phyloP scores from a whole-genome alignment of 2,797 vertebrate genomes.

The Cryptoprocta ferox region DNA sequence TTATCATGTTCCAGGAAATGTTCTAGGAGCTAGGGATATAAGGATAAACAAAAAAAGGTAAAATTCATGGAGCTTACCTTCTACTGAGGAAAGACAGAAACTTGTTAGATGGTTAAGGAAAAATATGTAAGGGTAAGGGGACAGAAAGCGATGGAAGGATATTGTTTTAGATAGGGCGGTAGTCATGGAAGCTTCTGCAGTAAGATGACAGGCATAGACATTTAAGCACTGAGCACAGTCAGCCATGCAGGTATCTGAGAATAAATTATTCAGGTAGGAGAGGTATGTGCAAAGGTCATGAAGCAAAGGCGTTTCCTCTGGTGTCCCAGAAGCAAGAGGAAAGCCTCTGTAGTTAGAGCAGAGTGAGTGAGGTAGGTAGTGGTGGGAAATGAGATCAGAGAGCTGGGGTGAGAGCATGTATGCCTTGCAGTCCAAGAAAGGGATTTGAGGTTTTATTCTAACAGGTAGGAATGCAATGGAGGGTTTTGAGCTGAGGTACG shows the following conservation, averaged over 20 bases:
- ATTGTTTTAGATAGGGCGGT: not conserved
- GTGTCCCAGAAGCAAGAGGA: not conserved
- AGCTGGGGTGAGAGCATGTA: not conserved
- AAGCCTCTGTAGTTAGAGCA: not conserved
- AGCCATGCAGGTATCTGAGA: not conserved
- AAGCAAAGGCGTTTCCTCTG: not conserved
- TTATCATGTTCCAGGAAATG: not conserved
- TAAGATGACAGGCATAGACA: not conserved
- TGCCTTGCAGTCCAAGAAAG: not conserved
- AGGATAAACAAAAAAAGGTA: not conserved
- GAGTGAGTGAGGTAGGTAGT: not conserved
- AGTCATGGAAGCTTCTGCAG: not conserved
- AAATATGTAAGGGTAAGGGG: not conserved
- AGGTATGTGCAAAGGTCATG: not conserved
- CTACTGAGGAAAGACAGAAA: not conserved
- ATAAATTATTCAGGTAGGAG: conserved; percentile 17
- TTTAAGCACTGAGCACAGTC: not conserved
- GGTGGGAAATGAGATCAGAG: not conserved
- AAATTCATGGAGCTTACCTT: conserved; percentile 15
- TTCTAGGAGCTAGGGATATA: not conserved
- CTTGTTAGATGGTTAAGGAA: conserved; percentile 12
- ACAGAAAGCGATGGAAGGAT: not conserved
- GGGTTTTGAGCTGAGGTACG: not conserved
- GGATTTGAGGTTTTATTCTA: not conserved
- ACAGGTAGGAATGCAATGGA: not conserved